Base-by-base conservation (phyloP, 92 coral and sea anemone species). In the Epizoanthus fatuus region DNA sequence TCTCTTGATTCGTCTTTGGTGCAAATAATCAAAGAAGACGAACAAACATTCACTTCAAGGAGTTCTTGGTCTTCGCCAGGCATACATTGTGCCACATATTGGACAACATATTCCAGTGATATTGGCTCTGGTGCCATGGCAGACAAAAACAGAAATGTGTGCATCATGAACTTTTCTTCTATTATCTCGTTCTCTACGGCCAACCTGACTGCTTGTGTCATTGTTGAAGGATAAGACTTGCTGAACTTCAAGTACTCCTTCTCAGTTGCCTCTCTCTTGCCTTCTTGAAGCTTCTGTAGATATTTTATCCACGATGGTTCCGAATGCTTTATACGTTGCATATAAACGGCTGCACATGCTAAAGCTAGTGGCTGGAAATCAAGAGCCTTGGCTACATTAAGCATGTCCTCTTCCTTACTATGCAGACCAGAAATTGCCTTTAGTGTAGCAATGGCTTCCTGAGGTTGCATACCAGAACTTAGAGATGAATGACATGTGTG, bases 161-260 rank as follows among this genome's bases (percentile, higher is more conserved):
- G 76, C 20, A 38, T 53, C 60, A 81, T 32, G 25, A 81, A 47
- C 22, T 51, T 4, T 29, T 69, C 32, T 47, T 32, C 25, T 11
- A 65, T 65, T 14, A 53, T 54, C 4, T 3, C 60, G 3, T 16
- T 72, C 16, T n/a, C 32, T 16, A 72, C 80, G 9, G 87, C 79
- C 47, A 72, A 42, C 7, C 25, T 42, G 10, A 83, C 87, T 8
- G 87, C 87, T 54, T 74, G 32, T 13, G 66, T 47, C 87, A 83
- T 83, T 20, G 69, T 83, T 37, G 57, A 72, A 1, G 81, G 32
- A 59, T 83, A 83, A 2, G 87, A 22, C n/a, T 6, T 7, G 64
- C 66, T 71, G 15, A 52, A 3, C 13, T 72, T 22, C 12, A 7
- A 37, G n/a, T 47, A 58, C 3, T 16, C 35, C 4, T 7, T 57